phyloP scores from a whole-genome alignment of 2,888 invertebrate species.

The Drosophila setosimentum region DNA sequence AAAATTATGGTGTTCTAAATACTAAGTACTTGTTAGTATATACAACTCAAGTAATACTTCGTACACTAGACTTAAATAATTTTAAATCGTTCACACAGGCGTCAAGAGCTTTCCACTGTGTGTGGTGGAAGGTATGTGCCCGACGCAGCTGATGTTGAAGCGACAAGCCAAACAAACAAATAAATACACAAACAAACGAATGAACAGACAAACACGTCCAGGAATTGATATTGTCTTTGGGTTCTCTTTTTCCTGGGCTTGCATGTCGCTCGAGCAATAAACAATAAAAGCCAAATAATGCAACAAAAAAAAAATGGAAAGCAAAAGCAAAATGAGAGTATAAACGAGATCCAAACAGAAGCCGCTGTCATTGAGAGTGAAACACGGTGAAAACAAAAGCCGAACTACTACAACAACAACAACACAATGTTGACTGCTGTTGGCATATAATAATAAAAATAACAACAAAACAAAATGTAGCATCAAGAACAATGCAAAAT shows the following conservation, averaged over 20 bases:
- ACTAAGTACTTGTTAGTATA: neutral
- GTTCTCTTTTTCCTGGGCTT: neutral
- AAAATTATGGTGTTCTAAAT: fast-evolving
- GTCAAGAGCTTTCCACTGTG: neutral
- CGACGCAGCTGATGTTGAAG: conserved; percentile 22
- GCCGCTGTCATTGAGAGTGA: conserved; percentile 28
- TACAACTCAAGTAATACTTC: too few species aligned
- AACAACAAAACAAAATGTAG: conserved; percentile 60
- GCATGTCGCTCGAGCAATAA: conserved; percentile 42
- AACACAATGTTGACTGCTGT: conserved; percentile 47
- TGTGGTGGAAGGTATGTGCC: conserved; percentile 12
- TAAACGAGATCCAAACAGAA: conserved; percentile 10
- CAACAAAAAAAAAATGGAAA: conserved; percentile 34
- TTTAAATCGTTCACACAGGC: neutral
- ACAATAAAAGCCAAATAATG: conserved; percentile 61
- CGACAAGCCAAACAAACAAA: conserved; percentile 33
- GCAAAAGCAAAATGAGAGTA: conserved; percentile 23
- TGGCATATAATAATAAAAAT: conserved; percentile 56
- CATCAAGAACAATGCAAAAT: conserved; percentile 60
- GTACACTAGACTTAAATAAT: neutral
- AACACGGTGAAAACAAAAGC: conserved; percentile 54
- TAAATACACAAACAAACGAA: conserved; percentile 30
- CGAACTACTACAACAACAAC: conserved; percentile 31
- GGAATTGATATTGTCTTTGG: conserved; percentile 26
- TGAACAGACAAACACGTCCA: conserved; percentile 35